A percentile compares a stretch with the other conserved stretches of the same genome.
Conservation (phyloP, 2,797 vertebrate genomes). For the Cercopithecus mitis region DNA sequence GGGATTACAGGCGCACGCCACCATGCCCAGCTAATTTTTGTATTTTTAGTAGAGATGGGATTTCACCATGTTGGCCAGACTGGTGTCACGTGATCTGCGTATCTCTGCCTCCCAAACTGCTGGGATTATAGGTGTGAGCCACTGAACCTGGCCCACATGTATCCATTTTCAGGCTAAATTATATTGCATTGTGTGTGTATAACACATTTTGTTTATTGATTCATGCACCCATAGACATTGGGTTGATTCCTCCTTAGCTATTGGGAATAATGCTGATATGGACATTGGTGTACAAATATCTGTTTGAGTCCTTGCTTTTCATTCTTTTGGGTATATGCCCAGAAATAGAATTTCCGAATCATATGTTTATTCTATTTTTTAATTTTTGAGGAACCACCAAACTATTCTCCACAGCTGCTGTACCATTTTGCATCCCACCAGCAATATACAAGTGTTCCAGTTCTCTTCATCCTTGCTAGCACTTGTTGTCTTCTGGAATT, state of each 20-base stretch:
- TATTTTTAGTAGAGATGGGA: not conserved
- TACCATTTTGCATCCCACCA: not conserved
- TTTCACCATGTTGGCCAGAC: not conserved
- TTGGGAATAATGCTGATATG: not conserved
- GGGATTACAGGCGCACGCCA: not conserved
- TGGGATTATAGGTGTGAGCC: not conserved
- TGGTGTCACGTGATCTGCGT: not conserved
- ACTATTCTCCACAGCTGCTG: not conserved
- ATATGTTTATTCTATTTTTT: not conserved
- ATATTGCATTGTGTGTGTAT: not conserved
- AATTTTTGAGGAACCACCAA: not conserved
- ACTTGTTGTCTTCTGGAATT: not conserved
- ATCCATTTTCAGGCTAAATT: not conserved
- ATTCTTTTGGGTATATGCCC: not conserved
- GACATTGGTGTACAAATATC: not conserved
- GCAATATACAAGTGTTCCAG: not conserved
- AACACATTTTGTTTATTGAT: not conserved
- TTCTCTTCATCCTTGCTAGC: not conserved
- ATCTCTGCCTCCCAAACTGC: not conserved
- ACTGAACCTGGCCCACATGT: accelerated
- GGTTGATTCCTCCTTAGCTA: not conserved
- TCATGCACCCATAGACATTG: not conserved
- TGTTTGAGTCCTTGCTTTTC: not conserved
- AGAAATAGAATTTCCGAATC: not conserved
- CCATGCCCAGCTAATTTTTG: too few species aligned